Evolutionary conservation across 2,113 vertebrate genomes (phyloP), one percentile per base, ranked within the genome.

Genomic region (Alces alces): DNA sequence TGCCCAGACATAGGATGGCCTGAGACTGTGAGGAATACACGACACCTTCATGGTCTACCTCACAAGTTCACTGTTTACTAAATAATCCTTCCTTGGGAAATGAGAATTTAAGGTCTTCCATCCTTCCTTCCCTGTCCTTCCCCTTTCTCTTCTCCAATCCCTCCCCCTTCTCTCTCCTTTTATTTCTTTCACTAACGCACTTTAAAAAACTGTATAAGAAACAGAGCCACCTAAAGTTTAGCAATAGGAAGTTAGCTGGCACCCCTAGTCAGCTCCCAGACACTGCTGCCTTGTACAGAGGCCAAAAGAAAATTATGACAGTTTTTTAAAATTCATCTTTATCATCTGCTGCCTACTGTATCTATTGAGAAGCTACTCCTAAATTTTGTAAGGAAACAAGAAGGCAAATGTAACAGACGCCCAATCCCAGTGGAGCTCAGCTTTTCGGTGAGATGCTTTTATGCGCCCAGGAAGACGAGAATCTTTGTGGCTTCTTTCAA

Each of bases 61-160:
- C 3, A 1, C 12, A 43, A 14, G 7, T 23, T 84, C 19, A 60
- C 11, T 80, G 23, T 21, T 84, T 52, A 21, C 17, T 36, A 7
- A 79, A 28, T 39, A 19, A 55, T 2, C 7, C 5, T 39, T 39
- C 4, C 2, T 33, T 60, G 15, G 5, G 4, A 78, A 30, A 55
- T 0, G 14, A 21, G 0, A 93, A 86, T 1, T 28, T 33, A 94
- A 88, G 50, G 30, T 52, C 6, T 97, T 52, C 33, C 36, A 28
- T 76, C 4, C 15, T 79, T 57, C 27, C 47, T 23, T 82, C 57
- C 47, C 45, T 33, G 2, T 25, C 50, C 33, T 47, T 82, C 17
- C 30, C 3, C 13, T 10, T 43, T 2, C 4, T 21, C 3, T 12
- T 19, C n/a, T 33, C 33, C 9, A 43, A n/a, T 3, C 15, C 23